phyloP scores from a whole-genome alignment of 2,888 invertebrate species.

The Conomelus anceps region DNA sequence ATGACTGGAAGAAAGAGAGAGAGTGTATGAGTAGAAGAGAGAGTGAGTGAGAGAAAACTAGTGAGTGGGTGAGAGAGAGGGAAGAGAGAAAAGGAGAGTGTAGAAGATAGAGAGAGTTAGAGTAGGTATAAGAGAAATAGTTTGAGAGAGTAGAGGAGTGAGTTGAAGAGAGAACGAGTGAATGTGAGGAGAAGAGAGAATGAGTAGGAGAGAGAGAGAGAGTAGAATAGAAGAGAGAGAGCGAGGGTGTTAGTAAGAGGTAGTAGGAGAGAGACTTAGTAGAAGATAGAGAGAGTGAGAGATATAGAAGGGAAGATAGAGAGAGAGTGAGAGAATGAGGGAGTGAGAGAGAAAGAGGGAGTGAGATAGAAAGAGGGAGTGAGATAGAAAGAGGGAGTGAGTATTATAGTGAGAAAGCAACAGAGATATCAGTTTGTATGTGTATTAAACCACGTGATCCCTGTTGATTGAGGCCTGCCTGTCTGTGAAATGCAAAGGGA shows the following conservation, averaged over 20 bases:
- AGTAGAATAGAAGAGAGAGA: not conserved
- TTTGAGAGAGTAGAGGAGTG: too few species aligned
- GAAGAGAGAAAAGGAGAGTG: too few species aligned
- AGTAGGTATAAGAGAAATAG: too few species aligned
- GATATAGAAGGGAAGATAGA: not conserved
- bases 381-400: not conserved
- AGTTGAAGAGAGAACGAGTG: too few species aligned
- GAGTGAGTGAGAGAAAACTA: too few species aligned
- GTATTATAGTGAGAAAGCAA: not conserved
- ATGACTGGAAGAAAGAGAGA: too few species aligned
- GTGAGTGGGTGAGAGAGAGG: too few species aligned
- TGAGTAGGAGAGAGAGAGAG: not conserved
- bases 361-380: not conserved
- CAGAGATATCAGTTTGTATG: too few species aligned
- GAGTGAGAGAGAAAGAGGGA: not conserved
- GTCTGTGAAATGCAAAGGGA: not conserved
- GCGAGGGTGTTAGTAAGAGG: not conserved
- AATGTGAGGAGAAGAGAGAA: too few species aligned
- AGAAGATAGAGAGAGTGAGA: not conserved
- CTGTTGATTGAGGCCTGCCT: not conserved
- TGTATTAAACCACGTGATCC: not conserved
- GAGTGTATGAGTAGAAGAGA: too few species aligned
- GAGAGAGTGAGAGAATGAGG: not conserved
- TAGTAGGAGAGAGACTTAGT: not conserved
- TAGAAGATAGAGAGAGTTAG: too few species aligned